Percentiles rank a stretch among this genome's conserved stretches.
phyloP scores from a whole-genome alignment of 2,113 vertebrate species.

The Symphodus melops region DNA sequence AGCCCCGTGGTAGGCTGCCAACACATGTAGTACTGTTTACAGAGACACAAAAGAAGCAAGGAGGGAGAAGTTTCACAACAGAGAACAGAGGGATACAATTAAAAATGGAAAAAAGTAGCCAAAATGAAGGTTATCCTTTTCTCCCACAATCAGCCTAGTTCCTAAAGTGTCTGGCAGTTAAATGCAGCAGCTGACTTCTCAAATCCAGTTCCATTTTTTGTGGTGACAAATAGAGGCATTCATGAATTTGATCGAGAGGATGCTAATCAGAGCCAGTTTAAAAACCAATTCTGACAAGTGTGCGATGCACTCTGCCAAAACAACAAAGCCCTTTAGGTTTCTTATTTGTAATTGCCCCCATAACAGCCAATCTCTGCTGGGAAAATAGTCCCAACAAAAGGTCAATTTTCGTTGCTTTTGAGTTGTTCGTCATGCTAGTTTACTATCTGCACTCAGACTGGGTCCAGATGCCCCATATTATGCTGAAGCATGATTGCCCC shows the following conservation, averaged over 20 bases:
- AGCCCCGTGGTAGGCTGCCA: slow-evolving; percentile 8
- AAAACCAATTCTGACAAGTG: slow-evolving; percentile 1
- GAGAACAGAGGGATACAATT: neutral
- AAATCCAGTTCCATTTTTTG: neutral
- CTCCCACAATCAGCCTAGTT: neutral
- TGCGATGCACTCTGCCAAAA: neutral
- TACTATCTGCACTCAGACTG: no score
- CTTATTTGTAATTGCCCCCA: neutral
- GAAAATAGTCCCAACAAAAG: neutral
- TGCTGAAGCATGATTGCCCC: no score
- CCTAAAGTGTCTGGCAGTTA: neutral
- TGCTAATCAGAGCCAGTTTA: neutral
- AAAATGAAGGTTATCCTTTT: neutral
- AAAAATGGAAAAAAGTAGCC: neutral
- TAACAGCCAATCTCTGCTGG: neutral
- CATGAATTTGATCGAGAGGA: neutral
- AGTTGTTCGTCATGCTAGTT: neutral
- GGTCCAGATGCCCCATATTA: no score
- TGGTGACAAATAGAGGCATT: neutral
- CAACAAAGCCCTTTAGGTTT: neutral
- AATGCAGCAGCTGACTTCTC: neutral
- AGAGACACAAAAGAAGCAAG: neutral
- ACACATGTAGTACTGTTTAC: slow-evolving; percentile 16
- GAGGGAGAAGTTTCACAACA: neutral
- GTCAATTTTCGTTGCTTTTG: neutral